Base-by-base conservation (phyloP, 2,797 vertebrate species). In the Phataginus tricuspis region DNA sequence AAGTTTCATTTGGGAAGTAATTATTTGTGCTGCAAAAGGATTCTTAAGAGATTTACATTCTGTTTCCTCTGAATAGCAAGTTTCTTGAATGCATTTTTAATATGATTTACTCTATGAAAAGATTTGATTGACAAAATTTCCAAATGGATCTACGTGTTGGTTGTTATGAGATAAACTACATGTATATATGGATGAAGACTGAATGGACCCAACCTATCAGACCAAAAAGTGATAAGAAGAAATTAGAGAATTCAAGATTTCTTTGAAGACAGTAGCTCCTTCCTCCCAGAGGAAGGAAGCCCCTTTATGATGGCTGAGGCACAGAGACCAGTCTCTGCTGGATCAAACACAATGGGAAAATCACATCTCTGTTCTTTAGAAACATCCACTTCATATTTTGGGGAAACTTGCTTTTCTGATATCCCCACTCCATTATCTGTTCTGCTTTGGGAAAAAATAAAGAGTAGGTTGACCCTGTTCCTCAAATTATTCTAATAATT, bases 1-100 rank as follows among this genome's bases (percentile, higher is more conserved):
- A 86, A 49, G 82, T 78, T 93, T 92, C 59, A 71, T 94, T 66
- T 86, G 42, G 59, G 79, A 96, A 86, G 71, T 83, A 90, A 91
- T 96, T 91, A 90, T 95, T 95, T 93, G 45, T 7, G 21, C 23
- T 39, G 16, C 37, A 72, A 66, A 89, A 91, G 49, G 10, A 90
- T 96, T 94, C 69, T 86, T 90, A 86, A 53, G 72, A 90, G 72
- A 94, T 34, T 95, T 95, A 45, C 13, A 29, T 57, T 80, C 53
- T 51, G 27, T 68, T 84, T 78, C 34, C 66, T 90, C 45, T 82
- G 84, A 86, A 63, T 37, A 68, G 71, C 5, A 13, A 82, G 49
- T 57, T 45, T 31, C 19, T 66, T 63, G 80, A 61, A 49, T 63
- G 51, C 63, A 45, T 94, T 93, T 94, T 63, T 45, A 72, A 88